phyloP scores from a whole-genome alignment of 2,113 vertebrate genomes.

The Ageneiosus marmoratus region DNA sequence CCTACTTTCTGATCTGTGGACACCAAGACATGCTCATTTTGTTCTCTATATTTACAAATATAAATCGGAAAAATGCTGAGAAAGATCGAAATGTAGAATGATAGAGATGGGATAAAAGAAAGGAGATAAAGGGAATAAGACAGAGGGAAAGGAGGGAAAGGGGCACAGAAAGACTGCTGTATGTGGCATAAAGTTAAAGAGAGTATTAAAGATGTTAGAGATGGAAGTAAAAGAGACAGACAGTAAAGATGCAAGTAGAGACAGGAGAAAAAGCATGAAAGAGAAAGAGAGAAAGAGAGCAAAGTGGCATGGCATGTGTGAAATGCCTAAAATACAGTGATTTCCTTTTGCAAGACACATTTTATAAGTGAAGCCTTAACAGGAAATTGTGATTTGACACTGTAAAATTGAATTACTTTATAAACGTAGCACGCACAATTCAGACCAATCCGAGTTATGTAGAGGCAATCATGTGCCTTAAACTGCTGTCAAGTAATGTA shows the following conservation, averaged over 20 bases:
- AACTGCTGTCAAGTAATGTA: too few species aligned
- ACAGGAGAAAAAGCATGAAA: background rate
- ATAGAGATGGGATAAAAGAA: background rate
- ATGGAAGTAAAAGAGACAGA: background rate
- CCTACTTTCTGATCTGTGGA: background rate
- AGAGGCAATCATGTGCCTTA: background rate
- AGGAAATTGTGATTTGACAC: background rate
- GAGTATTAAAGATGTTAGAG: background rate
- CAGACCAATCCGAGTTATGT: background rate
- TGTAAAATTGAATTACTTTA: conserved; percentile 13
- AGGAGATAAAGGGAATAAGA: background rate
- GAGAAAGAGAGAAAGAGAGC: background rate
- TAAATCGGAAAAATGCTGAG: background rate
- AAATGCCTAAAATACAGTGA: background rate
- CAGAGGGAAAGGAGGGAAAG: background rate
- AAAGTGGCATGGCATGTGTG: background rate
- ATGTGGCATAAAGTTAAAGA: background rate
- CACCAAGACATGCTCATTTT: background rate
- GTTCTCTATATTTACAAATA: background rate
- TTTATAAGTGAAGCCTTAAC: conserved; percentile 14
- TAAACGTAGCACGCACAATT: background rate
- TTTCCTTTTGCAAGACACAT: conserved; percentile 3
- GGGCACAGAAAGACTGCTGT: too few species aligned
- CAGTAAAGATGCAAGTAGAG: background rate
- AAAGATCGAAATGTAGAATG: background rate